Evolutionary conservation across 1,140 invertebrate genomes (phyloP), one percentile per base, ranked within the genome.

Genomic region (Uloborus diversus): DNA sequence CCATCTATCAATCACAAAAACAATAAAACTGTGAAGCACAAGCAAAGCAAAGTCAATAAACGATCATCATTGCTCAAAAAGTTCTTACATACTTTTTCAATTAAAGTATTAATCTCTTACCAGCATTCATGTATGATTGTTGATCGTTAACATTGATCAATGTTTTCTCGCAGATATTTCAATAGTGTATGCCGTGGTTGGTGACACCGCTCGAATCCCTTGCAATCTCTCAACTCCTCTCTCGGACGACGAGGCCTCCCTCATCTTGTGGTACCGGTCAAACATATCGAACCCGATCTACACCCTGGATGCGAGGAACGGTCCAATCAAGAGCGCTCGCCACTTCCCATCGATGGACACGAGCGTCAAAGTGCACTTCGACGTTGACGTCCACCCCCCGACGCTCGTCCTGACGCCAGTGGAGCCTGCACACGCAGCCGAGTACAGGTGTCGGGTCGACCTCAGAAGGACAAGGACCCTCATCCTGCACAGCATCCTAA

Each of bases 371-470:
- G 61, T 76, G 27, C 35, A 73, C 17, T 83, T 83, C 25, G 76
- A 84, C 25, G 20, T 81, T 3, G 23, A 5, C 3, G 30, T 32
- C 7, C 33, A 65, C 5, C 89, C 94, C 4, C 93, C 94, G 0
- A 89, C 91, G 9, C 88, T 96, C n/a, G 91, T 91, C 33, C 88
- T 96, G 35, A 91, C 93, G 82, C 91, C 92, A 30, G 93, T 96
- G 14, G 91, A 92, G 82, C 87, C 88, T 80, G 90, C 92, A 81
- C 94, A 96, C 85, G 93, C 94, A 85, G 94, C 94, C 9, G 89
- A 94, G 76, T 96, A 96, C 85, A 94, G 94, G 68, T 96, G 94
- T 86, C 89, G 95, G 70, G 94, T 96, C 3, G 95, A 96, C 86
- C 96, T 95, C 86, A 91, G 91, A 84, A 94, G 94, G 84, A 94